phyloP scores from a whole-genome alignment of 2,113 vertebrate genomes.

The Oncorhynchus masou region DNA sequence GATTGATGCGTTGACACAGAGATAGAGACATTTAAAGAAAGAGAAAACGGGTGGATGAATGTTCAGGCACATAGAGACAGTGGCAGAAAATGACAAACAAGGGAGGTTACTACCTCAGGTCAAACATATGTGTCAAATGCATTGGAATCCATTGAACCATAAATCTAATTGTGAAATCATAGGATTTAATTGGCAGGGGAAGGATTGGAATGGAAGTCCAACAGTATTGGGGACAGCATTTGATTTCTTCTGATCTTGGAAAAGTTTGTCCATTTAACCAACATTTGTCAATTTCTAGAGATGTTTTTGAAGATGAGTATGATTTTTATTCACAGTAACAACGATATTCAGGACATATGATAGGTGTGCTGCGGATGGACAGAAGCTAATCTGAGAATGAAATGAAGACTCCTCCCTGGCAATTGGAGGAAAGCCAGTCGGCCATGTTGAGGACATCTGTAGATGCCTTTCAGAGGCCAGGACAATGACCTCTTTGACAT shows the following conservation, averaged over 20 bases:
- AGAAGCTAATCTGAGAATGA: neutral
- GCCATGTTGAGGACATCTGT: neutral
- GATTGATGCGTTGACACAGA: conserved; percentile 48
- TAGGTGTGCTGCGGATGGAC: neutral
- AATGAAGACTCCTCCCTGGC: neutral
- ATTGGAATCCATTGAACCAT: no score
- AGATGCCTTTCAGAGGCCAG: conserved; percentile 25
- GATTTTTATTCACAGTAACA: neutral
- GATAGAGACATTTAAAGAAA: conserved; percentile 22
- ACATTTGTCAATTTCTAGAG: neutral
- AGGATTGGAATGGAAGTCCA: no score
- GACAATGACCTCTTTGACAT: neutral
- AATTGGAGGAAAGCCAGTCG: neutral
- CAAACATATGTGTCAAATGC: no score
- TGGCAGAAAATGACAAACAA: neutral
- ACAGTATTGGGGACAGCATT: no score
- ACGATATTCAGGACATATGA: neutral
- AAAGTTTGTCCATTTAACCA: no score
- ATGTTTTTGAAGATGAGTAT: neutral
- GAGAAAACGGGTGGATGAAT: neutral
- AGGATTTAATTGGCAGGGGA: no score
- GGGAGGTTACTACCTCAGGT: neutral
- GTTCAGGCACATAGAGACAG: neutral
- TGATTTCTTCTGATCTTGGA: no score
- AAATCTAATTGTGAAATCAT: no score